Base-by-base conservation (phyloP, 2,888 invertebrate species). In the Glaucopsyche alexis region DNA sequence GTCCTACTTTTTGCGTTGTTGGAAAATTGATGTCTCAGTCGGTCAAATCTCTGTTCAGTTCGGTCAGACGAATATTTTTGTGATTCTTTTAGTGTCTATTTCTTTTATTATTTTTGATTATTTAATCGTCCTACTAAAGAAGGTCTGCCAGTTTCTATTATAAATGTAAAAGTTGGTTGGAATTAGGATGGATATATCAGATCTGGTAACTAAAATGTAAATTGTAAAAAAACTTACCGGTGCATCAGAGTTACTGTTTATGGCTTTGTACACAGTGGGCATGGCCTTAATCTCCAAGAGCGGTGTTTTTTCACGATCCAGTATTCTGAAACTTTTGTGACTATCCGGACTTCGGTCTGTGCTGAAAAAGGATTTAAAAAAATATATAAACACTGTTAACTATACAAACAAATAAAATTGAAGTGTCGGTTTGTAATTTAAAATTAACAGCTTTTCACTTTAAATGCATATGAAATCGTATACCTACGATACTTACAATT, bases 271-370 rank as follows among this genome's bases (percentile, higher is more conserved):
- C 0, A 77, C 76, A 0, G 81, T 77, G 0, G 78, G 74, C 75
- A 71, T 80, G 75, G 14, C 79, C 73, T 45, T 81, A 49, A 7
- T 81, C 77, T 89, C 79, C 19, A 90, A 82, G 2, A 90, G 87
- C 11, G 85, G 78, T 0, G 80, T 78, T 76, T 87, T 87, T 77
- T 80, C 72, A 1, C 85, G 80, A 9, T 85, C 83, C 72, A 78
- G 77, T 69, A 78, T 81, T 0, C 79, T 79, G 72, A 77, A 81
- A 73, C 76, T 76, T 47, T 77, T 78, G 66, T 65, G 76, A 11
- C 72, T 73, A 8, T 69, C 64, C n/a, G 45, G 47, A 29, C 69
- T 69, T 29, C 69, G 42, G 14, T 69, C 69, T 69, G 69, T 69
- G 19, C 69, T 69, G 69, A 69, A 29, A 69, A 29, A 29, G 4